These are phyloP conservation scores for Alectura lathami DNA, from an alignment of 2,113 vertebrate species.

Conservation along the genomic window DNA sequence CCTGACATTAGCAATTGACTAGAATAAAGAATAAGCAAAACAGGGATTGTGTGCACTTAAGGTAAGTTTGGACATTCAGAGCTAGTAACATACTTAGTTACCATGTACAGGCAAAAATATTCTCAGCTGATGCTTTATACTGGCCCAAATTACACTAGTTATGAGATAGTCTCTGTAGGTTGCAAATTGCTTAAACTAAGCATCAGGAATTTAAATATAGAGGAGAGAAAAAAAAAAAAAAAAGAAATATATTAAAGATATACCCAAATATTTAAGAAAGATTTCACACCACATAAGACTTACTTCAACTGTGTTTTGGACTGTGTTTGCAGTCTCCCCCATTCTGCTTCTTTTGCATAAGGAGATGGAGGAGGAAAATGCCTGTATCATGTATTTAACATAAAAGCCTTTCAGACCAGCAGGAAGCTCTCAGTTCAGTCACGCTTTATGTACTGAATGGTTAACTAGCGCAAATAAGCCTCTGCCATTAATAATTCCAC, in stretches of 20 bases:
- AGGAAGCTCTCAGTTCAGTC: slow-evolving; percentile 58
- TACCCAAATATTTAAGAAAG: neutral
- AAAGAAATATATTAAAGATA: too few species aligned
- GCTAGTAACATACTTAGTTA: neutral
- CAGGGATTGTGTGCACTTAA: neutral
- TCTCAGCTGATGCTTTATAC: neutral
- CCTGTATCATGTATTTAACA: slow-evolving; percentile 29
- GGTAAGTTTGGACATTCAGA: slow-evolving; percentile 2
- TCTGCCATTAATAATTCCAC: too few species aligned
- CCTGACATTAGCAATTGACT: slow-evolving; percentile 15
- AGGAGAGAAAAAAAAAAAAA: slow-evolving; percentile 9
- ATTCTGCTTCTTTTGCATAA: neutral
- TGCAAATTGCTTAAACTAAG: slow-evolving; percentile 54
- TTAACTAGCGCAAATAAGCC: slow-evolving; percentile 54
- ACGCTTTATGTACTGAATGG: slow-evolving; percentile 56
- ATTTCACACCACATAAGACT: slow-evolving; percentile 40
- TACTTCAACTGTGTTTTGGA: slow-evolving; percentile 37
- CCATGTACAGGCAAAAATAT: neutral
- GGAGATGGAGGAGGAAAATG: slow-evolving; percentile 9
- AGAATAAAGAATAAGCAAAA: slow-evolving; percentile 30
- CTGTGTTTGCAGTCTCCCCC: slow-evolving; percentile 20
- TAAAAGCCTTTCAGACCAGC: slow-evolving; percentile 61
- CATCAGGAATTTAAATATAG: neutral
- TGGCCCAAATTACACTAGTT: neutral
- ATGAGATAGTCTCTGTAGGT: neutral